phyloP scores from a whole-genome alignment of 2,797 vertebrate species.

The Chaunax sp. region DNA sequence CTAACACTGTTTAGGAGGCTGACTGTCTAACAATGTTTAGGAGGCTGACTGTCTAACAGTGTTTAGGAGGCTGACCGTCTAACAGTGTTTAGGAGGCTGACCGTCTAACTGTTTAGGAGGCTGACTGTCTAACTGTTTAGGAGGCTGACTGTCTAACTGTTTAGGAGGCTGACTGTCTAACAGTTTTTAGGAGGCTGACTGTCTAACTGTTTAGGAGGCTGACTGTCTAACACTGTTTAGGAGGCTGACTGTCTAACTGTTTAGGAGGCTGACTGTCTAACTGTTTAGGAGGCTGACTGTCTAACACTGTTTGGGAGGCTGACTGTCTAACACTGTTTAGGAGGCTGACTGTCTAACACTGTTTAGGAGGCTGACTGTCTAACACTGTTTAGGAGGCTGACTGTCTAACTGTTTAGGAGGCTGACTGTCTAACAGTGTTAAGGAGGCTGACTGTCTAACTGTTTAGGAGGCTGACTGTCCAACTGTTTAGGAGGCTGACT shows the following conservation, averaged over 20 bases:
- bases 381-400: slow-evolving; percentile 14
- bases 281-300: slow-evolving; percentile 30
- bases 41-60: slow-evolving; percentile 34
- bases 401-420: slow-evolving; percentile 32
- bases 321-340: slow-evolving; percentile 35
- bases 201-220: slow-evolving; percentile 28
- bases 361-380: slow-evolving; percentile 35
- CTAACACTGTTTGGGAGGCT: slow-evolving; percentile 17
- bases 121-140: slow-evolving; percentile 34
- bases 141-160: slow-evolving; percentile 35
- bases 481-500: slow-evolving; percentile 18
- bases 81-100: slow-evolving; percentile 14
- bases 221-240: slow-evolving; percentile 35
- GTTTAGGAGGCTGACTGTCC: slow-evolving; percentile 34
- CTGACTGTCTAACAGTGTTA: no score
- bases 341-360: slow-evolving; percentile 34
- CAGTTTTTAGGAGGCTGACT: no score
- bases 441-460: slow-evolving; percentile 37
- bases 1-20: slow-evolving; percentile 18
- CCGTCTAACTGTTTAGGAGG: slow-evolving; percentile 30
- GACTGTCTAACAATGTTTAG: slow-evolving; percentile 35
- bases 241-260: slow-evolving; percentile 35
- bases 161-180: no score
- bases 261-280: slow-evolving; percentile 31
- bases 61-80: slow-evolving; percentile 34